Percentiles rank a stretch among this genome's conserved stretches.
phyloP scores from a whole-genome alignment of 1,140 invertebrate genomes.

The Portunus trituberculatus region DNA sequence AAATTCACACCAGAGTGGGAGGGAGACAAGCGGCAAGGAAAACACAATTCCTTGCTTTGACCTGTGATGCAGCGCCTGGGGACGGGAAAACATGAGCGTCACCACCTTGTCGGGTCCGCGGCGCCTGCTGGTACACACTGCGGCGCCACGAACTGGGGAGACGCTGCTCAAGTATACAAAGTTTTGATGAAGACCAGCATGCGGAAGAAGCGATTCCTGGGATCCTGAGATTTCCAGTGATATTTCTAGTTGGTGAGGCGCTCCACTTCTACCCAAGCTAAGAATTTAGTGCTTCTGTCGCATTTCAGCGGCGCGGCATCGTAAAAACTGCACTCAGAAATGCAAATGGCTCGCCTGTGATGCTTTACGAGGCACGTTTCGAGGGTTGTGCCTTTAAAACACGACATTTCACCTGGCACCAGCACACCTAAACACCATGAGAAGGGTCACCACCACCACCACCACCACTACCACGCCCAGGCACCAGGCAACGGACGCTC shows the following conservation, averaged over 20 bases:
- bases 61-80: background rate
- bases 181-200: background rate
- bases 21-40: background rate
- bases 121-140: background rate
- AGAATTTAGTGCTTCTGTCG: background rate
- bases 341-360: background rate
- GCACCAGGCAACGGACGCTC: too few relatives aligned
- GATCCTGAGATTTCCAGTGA: background rate
- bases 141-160: background rate
- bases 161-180: background rate
- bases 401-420: background rate
- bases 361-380: background rate
- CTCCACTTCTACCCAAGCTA: background rate
- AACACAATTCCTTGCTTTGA: background rate
- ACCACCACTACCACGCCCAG: too few relatives aligned
- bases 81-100: background rate
- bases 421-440: background rate
- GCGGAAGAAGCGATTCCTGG: background rate
- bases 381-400: background rate
- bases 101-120: background rate
- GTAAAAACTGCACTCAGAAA: conserved; percentile 3
- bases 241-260: background rate
- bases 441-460: background rate
- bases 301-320: background rate
- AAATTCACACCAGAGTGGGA: too few relatives aligned